phyloP scores from a whole-genome alignment of 2,888 invertebrate species.

The Sphaerophoria taeniata region DNA sequence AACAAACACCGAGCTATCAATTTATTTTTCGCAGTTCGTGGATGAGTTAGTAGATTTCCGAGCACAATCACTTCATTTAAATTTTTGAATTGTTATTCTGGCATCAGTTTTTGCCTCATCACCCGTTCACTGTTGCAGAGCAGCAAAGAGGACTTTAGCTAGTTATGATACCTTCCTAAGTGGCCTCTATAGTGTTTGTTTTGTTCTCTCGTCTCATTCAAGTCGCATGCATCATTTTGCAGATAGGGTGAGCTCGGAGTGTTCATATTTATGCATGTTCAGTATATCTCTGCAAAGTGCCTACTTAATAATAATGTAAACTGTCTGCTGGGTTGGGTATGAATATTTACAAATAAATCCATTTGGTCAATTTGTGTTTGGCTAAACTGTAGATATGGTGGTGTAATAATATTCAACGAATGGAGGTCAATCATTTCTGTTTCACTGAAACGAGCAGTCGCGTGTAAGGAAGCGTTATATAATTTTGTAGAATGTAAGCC shows the following conservation, averaged over 20 bases:
- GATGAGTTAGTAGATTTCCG: conserved; percentile 33
- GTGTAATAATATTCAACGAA: conserved; percentile 35
- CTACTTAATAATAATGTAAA: conserved; percentile 20
- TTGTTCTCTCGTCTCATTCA: neutral
- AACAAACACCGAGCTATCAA: conserved; percentile 24
- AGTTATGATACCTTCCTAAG: conserved; percentile 20
- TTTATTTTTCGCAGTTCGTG: conserved; percentile 7
- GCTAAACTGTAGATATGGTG: conserved; percentile 14
- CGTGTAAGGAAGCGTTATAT: too few species aligned
- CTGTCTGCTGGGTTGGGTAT: neutral
- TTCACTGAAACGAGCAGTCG: too few species aligned
- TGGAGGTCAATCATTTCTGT: conserved; percentile 45
- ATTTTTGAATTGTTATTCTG: neutral
- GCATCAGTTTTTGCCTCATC: neutral
- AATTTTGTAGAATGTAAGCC: too few species aligned
- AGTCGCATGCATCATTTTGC: neutral
- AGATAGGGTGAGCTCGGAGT: conserved; percentile 24
- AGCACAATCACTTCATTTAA: conserved; percentile 66
- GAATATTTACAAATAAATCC: conserved; percentile 12
- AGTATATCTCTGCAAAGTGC: conserved; percentile 24
- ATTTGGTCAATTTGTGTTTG: conserved; percentile 25
- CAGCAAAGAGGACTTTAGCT: too few species aligned
- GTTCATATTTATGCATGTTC: conserved; percentile 25
- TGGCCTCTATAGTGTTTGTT: neutral
- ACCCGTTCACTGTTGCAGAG: too few species aligned